Percentiles rank a stretch among this genome's conserved stretches.
Conservation (phyloP, 2,888 invertebrate species). For the Melipona bicolor region DNA sequence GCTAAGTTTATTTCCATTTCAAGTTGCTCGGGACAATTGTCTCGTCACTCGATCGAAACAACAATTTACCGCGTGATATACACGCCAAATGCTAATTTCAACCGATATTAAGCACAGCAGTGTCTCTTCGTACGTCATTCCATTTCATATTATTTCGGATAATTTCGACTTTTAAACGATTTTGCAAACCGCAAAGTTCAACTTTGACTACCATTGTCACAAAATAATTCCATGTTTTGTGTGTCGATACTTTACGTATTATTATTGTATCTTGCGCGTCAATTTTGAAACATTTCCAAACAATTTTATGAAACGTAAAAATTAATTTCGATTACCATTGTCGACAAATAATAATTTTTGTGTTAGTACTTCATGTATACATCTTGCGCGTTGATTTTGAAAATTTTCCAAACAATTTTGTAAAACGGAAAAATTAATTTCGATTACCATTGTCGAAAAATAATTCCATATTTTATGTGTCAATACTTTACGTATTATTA, state of each 20-base stretch:
- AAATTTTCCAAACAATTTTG: too few relatives aligned
- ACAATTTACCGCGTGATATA: neutral
- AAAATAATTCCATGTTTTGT: neutral
- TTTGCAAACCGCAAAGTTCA: neutral
- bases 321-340: neutral
- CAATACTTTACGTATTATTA: too few relatives aligned
- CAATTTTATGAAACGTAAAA: neutral
- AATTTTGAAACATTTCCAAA: too few relatives aligned
- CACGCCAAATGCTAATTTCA: neutral
- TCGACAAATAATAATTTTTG: too few relatives aligned
- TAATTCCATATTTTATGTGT: neutral
- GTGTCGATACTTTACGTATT: too few relatives aligned
- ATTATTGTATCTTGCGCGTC: too few relatives aligned
- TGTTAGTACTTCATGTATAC: too few relatives aligned
- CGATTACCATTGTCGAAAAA: neutral
- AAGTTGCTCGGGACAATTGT: constrained; percentile 1
- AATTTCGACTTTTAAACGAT: neutral
- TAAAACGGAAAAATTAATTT: too few relatives aligned
- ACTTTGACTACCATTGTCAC: rapidly evolving
- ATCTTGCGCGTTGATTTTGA: too few relatives aligned
- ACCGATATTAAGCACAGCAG: neutral
- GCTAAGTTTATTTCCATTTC: constrained; percentile 1
- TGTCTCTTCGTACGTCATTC: neutral
- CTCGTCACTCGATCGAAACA: neutral
- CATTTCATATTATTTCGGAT: neutral